These are phyloP conservation scores for Pachliopta kotzebuea DNA, from an alignment of 2,888 invertebrate species.

Conservation along the genomic window DNA sequence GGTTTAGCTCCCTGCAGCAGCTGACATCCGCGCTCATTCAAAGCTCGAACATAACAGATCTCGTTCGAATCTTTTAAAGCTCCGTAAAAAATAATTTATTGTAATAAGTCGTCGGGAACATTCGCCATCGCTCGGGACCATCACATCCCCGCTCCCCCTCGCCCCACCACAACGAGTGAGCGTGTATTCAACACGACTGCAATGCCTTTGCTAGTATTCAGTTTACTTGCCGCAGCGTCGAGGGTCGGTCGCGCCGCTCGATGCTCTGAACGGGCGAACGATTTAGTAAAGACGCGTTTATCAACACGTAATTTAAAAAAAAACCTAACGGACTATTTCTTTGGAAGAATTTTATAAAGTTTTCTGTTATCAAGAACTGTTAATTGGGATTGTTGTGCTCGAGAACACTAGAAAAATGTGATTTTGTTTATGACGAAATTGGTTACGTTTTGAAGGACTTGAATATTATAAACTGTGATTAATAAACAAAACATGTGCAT, in stretches of 20 bases:
- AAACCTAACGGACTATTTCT: slow-evolving; percentile 42
- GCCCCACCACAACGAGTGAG: slow-evolving; percentile 51
- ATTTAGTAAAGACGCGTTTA: slow-evolving; percentile 70
- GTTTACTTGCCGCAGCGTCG: slow-evolving; percentile 74
- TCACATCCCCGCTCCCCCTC: slow-evolving; percentile 59
- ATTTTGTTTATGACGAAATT: slow-evolving; percentile 53
- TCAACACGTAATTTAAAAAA: slow-evolving; percentile 55
- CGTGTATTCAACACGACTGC: slow-evolving; percentile 72
- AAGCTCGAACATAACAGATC: slow-evolving; percentile 58
- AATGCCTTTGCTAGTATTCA: slow-evolving; percentile 67
- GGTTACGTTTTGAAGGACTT: slow-evolving; percentile 38
- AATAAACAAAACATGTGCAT: slow-evolving; percentile 55
- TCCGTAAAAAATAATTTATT: slow-evolving; percentile 77
- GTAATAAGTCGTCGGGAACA: slow-evolving; percentile 77
- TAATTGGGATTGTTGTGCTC: slow-evolving; percentile 28
- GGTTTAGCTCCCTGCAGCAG: not conserved
- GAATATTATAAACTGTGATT: slow-evolving; percentile 31
- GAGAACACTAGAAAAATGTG: slow-evolving; percentile 44
- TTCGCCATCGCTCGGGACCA: slow-evolving; percentile 75
- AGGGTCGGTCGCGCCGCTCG: slow-evolving; percentile 73
- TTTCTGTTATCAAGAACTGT: slow-evolving; percentile 25
- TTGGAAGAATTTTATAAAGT: slow-evolving; percentile 31
- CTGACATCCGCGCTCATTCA: slow-evolving; percentile 62
- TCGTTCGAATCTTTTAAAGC: slow-evolving; percentile 68
- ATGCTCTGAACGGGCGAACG: slow-evolving; percentile 65